phyloP scores from a whole-genome alignment of 2,797 vertebrate genomes.

The Anabacerthia variegaticeps region DNA sequence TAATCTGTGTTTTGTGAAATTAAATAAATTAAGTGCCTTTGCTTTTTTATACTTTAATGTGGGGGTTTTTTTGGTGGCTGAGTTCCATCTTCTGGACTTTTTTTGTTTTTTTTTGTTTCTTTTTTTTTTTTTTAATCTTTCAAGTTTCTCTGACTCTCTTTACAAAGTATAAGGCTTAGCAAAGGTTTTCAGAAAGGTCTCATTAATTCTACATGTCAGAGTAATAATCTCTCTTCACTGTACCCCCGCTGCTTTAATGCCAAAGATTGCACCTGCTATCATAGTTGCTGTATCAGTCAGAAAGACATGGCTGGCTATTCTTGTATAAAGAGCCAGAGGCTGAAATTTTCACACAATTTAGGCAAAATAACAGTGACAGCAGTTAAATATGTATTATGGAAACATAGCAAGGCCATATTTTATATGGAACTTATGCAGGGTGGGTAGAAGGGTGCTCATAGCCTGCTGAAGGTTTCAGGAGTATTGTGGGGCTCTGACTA shows the following conservation, averaged over 20 bases:
- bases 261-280: slow-evolving; percentile 8
- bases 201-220: slow-evolving; percentile 27
- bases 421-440: background rate
- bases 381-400: background rate
- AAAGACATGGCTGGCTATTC: background rate
- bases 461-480: background rate
- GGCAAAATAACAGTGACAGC: background rate
- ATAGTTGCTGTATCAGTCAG: background rate
- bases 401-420: background rate
- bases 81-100: background rate
- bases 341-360: background rate
- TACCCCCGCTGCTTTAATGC: background rate
- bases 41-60: background rate
- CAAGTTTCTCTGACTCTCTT: background rate
- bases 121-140: background rate
- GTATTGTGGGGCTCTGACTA: background rate
- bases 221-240: slow-evolving; percentile 4
- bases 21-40: background rate
- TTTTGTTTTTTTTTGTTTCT: background rate
- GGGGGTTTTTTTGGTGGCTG: no score
- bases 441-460: background rate
- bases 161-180: background rate
- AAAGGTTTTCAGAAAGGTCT: slow-evolving; percentile 7
- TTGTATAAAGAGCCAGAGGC: background rate
- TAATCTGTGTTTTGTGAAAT: background rate